Base-by-base conservation (phyloP, 92 coral and sea anemone genomes). In the Nematostella vectensis region DNA sequence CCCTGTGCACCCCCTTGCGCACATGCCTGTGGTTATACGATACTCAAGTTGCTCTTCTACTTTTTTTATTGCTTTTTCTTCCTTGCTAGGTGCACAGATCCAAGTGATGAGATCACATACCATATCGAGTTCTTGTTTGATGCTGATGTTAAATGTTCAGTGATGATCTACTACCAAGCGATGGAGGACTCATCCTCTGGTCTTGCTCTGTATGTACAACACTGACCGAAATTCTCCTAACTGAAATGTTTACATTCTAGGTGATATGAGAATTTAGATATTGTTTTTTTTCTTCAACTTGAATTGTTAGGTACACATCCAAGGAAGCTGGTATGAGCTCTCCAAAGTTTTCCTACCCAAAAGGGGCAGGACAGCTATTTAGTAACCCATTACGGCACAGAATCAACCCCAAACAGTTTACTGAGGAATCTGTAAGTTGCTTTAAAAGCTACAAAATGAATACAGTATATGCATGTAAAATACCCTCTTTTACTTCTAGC, bases 141-240 rank as follows among this genome's bases (percentile, higher is more conserved):
- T 75, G 93, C 98, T 0, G 98, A 91, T 71, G 93, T 78, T 23
- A 81, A 87, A 52, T 91, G 98, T 64, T 61, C 85, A 13, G 64
- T 91, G 15, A 67, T 87, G 4, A 31, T 91, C 31, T 63, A 85
- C 59, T 91, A 86, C 69, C 54, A 58, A 68, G 98, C 98, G n/a
- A 74, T 70, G 2, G 95, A 91, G 63, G 98, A 91, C 65, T 67
- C 86, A 29, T 77, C 82, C 44, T 31, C 87, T 61, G 98, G 98
- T 31, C 63, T 81, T 16, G 98, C 95, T 43, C 71, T 77, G 98
- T 85, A 65, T 84, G 89, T 67, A n/a, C n/a, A n/a, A n/a, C n/a
- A n/a, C 47, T 17, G 11, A 0, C n/a, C 15, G 27, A 47, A 15
- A 11, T 25, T 2, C n/a, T 0, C n/a, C n/a, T n/a, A n/a, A n/a